phyloP scores from a whole-genome alignment of 2,113 vertebrate species.

The Mellivora capensis region DNA sequence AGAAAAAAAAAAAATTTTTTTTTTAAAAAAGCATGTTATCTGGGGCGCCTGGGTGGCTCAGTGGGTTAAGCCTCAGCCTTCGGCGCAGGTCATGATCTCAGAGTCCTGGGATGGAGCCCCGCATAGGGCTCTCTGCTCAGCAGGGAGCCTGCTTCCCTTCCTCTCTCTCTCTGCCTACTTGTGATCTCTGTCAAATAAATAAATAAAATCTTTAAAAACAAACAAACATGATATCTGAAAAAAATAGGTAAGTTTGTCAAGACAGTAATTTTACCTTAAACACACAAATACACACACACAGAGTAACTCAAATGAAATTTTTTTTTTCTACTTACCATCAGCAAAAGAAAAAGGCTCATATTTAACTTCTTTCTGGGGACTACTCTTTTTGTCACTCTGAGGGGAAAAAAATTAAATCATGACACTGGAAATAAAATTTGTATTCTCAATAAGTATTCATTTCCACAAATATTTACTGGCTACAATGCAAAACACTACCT shows the following conservation, averaged over 20 bases:
- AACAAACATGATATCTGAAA: neutral
- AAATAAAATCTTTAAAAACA: too few relatives aligned
- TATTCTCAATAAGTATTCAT: neutral
- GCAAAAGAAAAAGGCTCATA: constrained; percentile 94
- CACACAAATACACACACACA: neutral
- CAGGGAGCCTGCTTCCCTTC: too few relatives aligned
- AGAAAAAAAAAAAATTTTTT: too few relatives aligned
- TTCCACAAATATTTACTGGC: constrained; percentile 12
- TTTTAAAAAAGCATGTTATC: too few relatives aligned
- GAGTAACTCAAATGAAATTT: neutral
- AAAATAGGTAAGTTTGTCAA: neutral
- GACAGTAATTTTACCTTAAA: neutral
- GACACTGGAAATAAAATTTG: constrained; percentile 37
- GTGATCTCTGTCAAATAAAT: too few relatives aligned
- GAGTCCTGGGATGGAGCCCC: too few relatives aligned
- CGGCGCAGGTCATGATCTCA: too few relatives aligned
- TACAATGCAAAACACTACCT: constrained; percentile 16
- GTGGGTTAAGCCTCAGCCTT: too few relatives aligned
- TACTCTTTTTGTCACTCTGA: constrained; percentile 82
- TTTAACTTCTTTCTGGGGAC: constrained; percentile 88
- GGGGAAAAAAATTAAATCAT: constrained; percentile 45
- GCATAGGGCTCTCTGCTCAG: too few relatives aligned
- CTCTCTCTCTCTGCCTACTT: too few relatives aligned
- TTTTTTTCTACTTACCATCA: constrained; percentile 88
- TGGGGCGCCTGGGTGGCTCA: too few relatives aligned